Base-by-base conservation (phyloP, 1,140 invertebrate genomes). In the Druon quercuslanigerum region DNA sequence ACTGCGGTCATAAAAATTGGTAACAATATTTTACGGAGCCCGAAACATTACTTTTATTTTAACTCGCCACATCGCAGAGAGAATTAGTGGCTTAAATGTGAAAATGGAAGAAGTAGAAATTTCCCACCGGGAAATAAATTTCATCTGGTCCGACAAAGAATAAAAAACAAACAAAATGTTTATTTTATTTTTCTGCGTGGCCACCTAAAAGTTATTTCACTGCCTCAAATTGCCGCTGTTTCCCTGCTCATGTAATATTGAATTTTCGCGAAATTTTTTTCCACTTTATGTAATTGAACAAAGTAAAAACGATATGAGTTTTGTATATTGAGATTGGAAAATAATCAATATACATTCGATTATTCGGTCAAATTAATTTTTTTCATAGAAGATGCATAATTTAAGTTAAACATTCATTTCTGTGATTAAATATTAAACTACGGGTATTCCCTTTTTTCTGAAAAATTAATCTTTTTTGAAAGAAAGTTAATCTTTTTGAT, bases 111-210 rank as follows among this genome's bases (percentile, higher is more conserved):
- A 66, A 66, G 33, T 40, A 66, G 16, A n/a, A 66, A 66, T 40
- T 66, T 46, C 60, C 46, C 33, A 33, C 14, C 9, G 60, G 46
- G 60, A 66, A 66, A 66, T 66, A 66, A 66, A 66, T 66, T 40
- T 3, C 13, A 8, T 66, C 33, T n/a, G 6, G 20, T 66, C 60
- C n/a, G 33, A 46, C 33, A 25, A 14, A 66, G 13, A 33, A n/a
- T 7, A 16, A 66, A 46, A 66, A 66, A 12, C n/a, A 16, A 33
- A 9, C 46, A 46, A 66, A 46, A 1, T 60, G 4, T 16, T 33
- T 33, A 4, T 56, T 56, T 33, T 12, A 60, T 9, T 16, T 40
- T 33, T 66, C 20, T 9, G 57, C 12, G 17, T 19, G 9, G 11
- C 11, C 12, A 19, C 16, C 8, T 56, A 40, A 66, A 66, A 66